Conservation (phyloP, 2,113 vertebrate species). For the Picathartes gymnocephalus region DNA sequence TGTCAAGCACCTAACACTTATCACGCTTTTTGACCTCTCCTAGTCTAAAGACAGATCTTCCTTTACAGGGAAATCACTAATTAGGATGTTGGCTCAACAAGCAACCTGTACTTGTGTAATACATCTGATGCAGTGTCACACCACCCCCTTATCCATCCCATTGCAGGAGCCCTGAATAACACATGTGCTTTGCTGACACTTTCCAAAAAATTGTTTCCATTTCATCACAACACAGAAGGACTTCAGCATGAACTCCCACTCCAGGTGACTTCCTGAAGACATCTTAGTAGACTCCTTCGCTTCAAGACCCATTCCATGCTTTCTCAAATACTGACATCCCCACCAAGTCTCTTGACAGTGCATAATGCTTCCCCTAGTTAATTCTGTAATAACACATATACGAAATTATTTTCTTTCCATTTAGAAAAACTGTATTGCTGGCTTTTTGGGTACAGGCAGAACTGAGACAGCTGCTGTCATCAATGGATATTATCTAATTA, state of each 20-base stretch:
- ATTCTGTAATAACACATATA: not conserved
- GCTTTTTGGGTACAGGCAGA: not conserved
- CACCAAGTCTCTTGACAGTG: not conserved
- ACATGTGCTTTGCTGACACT: not conserved
- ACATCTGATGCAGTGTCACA: rapidly evolving
- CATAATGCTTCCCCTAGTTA: not conserved
- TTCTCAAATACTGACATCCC: not conserved
- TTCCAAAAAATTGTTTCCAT: not conserved
- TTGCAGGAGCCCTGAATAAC: not conserved
- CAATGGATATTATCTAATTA: conserved; percentile 26
- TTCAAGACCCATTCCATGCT: not conserved
- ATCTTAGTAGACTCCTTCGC: not conserved
- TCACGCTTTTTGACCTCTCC: not conserved
- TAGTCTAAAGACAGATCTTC: not conserved
- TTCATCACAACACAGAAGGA: not conserved
- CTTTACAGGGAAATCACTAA: not conserved
- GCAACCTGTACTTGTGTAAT: not conserved
- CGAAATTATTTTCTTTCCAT: not conserved
- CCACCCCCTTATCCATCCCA: not conserved
- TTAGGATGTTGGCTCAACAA: not conserved
- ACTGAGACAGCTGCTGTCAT: conserved; percentile 15
- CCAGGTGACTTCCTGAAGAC: not conserved
- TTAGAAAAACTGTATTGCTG: not conserved
- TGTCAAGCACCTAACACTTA: not conserved
- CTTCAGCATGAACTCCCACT: not conserved